Percentiles rank a stretch among this genome's conserved stretches.
Evolutionary conservation across 2,113 vertebrate genomes (phyloP).

Genomic region (Ariopsis seemanni): DNA sequence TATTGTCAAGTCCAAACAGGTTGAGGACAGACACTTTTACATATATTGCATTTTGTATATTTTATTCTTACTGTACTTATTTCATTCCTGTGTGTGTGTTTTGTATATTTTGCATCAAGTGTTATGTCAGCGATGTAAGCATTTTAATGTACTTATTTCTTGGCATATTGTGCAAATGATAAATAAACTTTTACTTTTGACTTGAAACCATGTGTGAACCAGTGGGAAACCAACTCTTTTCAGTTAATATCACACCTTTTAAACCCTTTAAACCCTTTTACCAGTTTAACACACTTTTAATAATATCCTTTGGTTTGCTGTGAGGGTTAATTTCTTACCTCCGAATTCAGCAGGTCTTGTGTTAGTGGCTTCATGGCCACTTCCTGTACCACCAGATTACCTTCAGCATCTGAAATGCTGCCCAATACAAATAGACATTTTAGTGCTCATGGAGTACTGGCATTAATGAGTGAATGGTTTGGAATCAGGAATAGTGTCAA

Average conservation of each 20-base stretch:
- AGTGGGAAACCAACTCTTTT: background rate
- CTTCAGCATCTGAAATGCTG: slow-evolving; percentile 74
- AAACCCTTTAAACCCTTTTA: background rate
- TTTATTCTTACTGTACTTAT: background rate
- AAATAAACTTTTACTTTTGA: background rate
- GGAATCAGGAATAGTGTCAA: background rate
- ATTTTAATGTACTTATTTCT: background rate
- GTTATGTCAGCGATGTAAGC: background rate
- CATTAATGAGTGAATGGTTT: background rate
- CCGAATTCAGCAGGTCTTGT: slow-evolving; percentile 78
- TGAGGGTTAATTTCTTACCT: slow-evolving; percentile 62
- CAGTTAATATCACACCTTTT: background rate
- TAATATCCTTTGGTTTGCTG: background rate
- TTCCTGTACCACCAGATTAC: slow-evolving; percentile 81
- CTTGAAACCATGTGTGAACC: background rate
- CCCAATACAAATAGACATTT: slow-evolving; percentile 9
- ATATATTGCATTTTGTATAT: background rate
- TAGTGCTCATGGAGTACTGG: background rate
- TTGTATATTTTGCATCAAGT: background rate
- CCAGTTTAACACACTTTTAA: background rate
- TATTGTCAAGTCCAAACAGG: background rate
- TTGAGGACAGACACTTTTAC: background rate
- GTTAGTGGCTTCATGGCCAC: slow-evolving; percentile 77
- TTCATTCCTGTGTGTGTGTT: background rate
- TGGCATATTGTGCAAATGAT: background rate